Evolutionary conservation across 2,113 vertebrate genomes (phyloP).

Genomic region (Sprattus sprattus): DNA sequence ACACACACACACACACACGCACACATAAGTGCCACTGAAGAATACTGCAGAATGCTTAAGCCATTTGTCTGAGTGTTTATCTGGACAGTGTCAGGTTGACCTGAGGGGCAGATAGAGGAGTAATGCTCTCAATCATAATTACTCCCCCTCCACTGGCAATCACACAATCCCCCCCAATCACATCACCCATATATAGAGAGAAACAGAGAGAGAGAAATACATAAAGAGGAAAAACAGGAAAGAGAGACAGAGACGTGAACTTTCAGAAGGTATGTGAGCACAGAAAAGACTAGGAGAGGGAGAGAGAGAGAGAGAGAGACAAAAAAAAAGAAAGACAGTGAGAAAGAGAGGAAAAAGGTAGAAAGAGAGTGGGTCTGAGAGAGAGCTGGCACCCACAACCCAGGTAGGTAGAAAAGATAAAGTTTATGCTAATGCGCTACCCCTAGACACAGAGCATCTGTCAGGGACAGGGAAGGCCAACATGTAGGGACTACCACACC

Average conservation of each 20-base stretch:
- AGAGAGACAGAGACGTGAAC: neutral
- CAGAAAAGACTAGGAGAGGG: neutral
- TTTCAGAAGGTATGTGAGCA: neutral
- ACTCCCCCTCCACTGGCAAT: slow-evolving; percentile 61
- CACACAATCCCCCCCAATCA: slow-evolving; percentile 57
- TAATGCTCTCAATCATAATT: slow-evolving; percentile 71
- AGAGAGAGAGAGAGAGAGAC: neutral
- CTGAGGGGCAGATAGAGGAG: slow-evolving; percentile 63
- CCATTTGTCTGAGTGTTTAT: slow-evolving; percentile 61
- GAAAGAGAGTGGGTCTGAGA: slow-evolving; percentile 12
- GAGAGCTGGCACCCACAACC: slow-evolving; percentile 48
- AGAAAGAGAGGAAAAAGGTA: slow-evolving; percentile 17
- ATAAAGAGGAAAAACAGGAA: neutral
- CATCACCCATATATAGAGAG: neutral
- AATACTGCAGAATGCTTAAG: slow-evolving; percentile 18
- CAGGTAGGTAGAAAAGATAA: slow-evolving; percentile 59
- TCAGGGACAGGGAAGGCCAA: slow-evolving; percentile 39
- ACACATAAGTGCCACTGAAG: slow-evolving; percentile 25
- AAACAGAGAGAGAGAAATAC: neutral
- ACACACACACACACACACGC: neutral
- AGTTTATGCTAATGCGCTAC: slow-evolving; percentile 33
- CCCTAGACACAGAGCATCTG: slow-evolving; percentile 62
- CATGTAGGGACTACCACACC: slow-evolving; percentile 45
- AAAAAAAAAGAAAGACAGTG: neutral
- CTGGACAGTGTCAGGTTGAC: slow-evolving; percentile 75